Evolutionary conservation across 1,140 invertebrate species (phyloP), one percentile per base, ranked within the genome.

Genomic region (Pseudomyrmex concolor): DNA sequence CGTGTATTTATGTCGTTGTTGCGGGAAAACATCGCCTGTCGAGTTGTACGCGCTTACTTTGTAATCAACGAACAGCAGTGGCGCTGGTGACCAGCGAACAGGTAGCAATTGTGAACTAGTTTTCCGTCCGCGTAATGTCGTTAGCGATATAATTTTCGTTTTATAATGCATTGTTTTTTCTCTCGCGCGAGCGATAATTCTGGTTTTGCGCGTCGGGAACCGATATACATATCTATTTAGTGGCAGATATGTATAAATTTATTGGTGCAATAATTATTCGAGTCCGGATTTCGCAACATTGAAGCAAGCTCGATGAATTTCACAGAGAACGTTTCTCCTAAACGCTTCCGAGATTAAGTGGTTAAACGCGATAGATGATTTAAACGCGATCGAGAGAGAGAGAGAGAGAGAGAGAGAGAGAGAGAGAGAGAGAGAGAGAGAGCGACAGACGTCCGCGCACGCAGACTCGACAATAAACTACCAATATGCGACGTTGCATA

Each of bases 401-500:
- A 22, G 22, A 22, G 22, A 22, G 22, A 22, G 22, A 22, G 22
- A 22, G 22, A 22, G 22, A 22, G 22, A 25, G 22, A 25, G 22
- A 25, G 22, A 25, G 22, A 25, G 22, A 25, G 22, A 25, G 22
- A 25, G 22, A 25, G 22, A n/a, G 1, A 25, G 25, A 4, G 3
- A 0, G 48, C 12, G 50, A 51, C 50, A 51, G 50, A 22, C 48
- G 71, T 77, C 48, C 84, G 78, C 71, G 54, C 68, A 34, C 34
- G 34, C 5, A 63, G 77, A 70, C 72, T 86, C 86, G 83, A 87
- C 86, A 87, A 87, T 87, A 82, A 34, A 86, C 81, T 86, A 45
- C 51, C 71, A 84, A 87, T 84, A 83, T 83, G 66, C 83, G 72
- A 48, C 66, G 70, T 82, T 88, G 83, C 86, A 88, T 87, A 88